These are phyloP conservation scores for Aplocera efformata DNA, from an alignment of 2,888 invertebrate species.

Conservation along the genomic window DNA sequence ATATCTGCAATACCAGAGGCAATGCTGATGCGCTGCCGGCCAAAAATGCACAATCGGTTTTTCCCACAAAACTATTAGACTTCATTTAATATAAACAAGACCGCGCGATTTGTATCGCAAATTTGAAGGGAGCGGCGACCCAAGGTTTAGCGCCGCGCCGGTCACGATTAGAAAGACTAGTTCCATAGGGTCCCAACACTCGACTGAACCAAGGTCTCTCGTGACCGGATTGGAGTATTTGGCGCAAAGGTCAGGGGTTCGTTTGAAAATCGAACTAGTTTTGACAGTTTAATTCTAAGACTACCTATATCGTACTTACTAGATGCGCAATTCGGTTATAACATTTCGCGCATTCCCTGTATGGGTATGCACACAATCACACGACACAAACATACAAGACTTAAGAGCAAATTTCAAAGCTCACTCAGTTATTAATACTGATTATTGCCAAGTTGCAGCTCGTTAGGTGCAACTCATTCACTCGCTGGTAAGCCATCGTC, in stretches of 20 bases:
- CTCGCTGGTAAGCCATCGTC: too few species aligned
- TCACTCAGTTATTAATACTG: too few species aligned
- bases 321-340: too few species aligned
- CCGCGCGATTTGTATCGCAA: conserved; percentile 56
- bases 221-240: conserved; percentile 54
- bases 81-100: conserved; percentile 41
- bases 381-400: too few species aligned
- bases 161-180: conserved; percentile 72
- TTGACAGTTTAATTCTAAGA: conserved; percentile 52
- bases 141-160: conserved; percentile 54
- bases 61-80: conserved; percentile 41
- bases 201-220: conserved; percentile 71
- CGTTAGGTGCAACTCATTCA: too few species aligned
- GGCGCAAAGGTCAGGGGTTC: conserved; percentile 63
- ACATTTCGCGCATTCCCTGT: too few species aligned
- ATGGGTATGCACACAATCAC: too few species aligned
- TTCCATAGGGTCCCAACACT: conserved; percentile 37
- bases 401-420: too few species aligned
- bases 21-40: too few species aligned
- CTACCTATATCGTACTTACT: too few species aligned
- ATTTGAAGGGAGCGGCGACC: conserved; percentile 63
- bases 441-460: too few species aligned
- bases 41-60: conserved; percentile 16
- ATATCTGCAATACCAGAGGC: too few species aligned
- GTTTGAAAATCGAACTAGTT: conserved; percentile 51